A percentile compares a stretch with the other conserved stretches of the same genome.
Conservation (phyloP, 2,113 vertebrate genomes). For the Sander lucioperca region DNA sequence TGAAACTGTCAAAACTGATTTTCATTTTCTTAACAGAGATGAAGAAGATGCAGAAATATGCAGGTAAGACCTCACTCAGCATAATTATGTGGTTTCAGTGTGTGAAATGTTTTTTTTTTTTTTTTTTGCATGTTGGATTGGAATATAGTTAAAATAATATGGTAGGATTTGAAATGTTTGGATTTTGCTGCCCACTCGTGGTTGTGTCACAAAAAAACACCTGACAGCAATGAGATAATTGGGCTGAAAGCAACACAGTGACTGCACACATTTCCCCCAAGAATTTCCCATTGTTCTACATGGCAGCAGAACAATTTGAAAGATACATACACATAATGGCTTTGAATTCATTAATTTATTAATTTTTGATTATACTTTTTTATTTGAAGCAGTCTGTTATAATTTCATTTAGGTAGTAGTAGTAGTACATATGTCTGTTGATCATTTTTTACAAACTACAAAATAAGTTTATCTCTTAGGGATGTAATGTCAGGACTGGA, state of each 20-base stretch:
- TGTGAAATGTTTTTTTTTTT: not conserved
- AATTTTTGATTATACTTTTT: not conserved
- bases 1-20: not conserved
- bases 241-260: not conserved
- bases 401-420: too few relatives aligned
- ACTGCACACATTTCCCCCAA: not conserved
- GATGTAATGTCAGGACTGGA: too few relatives aligned
- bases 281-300: not conserved
- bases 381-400: not conserved
- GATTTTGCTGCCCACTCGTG: slow-evolving; percentile 1
- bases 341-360: not conserved
- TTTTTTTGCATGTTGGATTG: not conserved
- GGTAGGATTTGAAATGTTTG: not conserved
- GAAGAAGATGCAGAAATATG: slow-evolving; percentile 75
- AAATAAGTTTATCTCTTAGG: too few relatives aligned
- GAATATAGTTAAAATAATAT: not conserved
- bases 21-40: slow-evolving; percentile 67
- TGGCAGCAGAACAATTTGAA: too few relatives aligned
- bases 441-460: too few relatives aligned
- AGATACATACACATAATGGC: too few relatives aligned
- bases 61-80: slow-evolving; percentile 58
- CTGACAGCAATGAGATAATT: not conserved
- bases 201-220: not conserved
- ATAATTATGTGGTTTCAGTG: not conserved
- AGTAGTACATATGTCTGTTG: too few relatives aligned